Base-by-base conservation (phyloP, 35 echinoderm and acorn worm species). In the Heliocidaris erythrogramma region DNA sequence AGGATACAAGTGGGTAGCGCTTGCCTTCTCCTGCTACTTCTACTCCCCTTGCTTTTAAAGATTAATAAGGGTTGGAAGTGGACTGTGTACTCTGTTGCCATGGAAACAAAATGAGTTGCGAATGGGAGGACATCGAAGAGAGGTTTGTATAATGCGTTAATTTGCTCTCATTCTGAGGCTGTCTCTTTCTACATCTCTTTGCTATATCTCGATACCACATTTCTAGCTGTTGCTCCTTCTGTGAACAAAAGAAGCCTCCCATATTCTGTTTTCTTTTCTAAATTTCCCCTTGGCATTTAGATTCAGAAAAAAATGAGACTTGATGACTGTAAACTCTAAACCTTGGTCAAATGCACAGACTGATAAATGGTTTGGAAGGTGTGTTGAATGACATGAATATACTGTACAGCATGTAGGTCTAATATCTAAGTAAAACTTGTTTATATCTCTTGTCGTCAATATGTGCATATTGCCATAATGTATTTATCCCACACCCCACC, bases 31-130 rank as follows among this genome's bases (percentile, higher is more conserved):
- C 9, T 8, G 52, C 52, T 56, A 2, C 52, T 56, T 56, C 52
- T 56, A 10, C 9, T 56, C 52, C 10, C 52, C 9, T 56, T 56
- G 13, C 1, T 24, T 78, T 78, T 78, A 8, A 8, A 78, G 65
- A 78, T 78, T 27, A 5, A 78, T 12, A 56, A n/a, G 65, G 27
- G 65, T 78, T 78, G 8, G 21, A 27, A 27, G 65, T 78, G 65
- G 65, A 78, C 65, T 78, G 65, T 78, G 65, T 78, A 78, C 65
- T 78, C 65, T 78, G 65, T 78, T 78, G 65, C 65, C 65, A 78
- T 78, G 65, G 65, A 78, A 78, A 78, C 65, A 27, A 78, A 78
- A 78, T 78, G 65, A 78, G 65, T 78, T 78, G 65, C 27, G 17
- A 78, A 0, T n/a, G 35, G 35, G 65, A 78, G 27, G 65, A 78